Conservation (phyloP, 2,888 invertebrate genomes). For the Lasioglossum villosulum region DNA sequence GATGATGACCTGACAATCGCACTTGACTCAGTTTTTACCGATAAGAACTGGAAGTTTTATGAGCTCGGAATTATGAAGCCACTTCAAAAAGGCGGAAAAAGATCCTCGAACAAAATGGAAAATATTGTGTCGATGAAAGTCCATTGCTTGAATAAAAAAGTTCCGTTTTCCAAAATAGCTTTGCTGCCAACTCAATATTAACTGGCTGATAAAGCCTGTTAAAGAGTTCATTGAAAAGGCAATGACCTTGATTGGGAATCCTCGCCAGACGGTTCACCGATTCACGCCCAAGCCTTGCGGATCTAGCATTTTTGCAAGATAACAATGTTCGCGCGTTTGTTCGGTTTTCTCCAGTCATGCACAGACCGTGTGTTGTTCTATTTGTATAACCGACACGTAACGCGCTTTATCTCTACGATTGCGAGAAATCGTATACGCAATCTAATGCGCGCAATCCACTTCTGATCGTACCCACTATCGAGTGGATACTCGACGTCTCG, state of each 20-base stretch:
- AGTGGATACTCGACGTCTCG: not conserved
- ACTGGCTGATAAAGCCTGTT: not conserved
- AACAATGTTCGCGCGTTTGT: not conserved
- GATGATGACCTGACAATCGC: no score
- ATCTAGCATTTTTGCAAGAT: not conserved
- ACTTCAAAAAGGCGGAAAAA: no score
- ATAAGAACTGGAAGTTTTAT: no score
- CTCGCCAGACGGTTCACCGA: conserved; percentile 6
- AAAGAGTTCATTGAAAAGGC: not conserved
- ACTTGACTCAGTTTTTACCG: no score
- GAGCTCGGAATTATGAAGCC: no score
- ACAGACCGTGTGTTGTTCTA: not conserved
- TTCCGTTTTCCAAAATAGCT: no score
- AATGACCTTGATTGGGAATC: not conserved
- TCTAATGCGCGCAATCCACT: not conserved
- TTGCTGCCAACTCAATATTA: no score
- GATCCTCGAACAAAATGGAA: no score
- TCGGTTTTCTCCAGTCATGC: not conserved
- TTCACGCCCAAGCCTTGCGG: not conserved
- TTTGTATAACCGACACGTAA: not conserved
- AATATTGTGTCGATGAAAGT: no score
- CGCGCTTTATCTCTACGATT: not conserved
- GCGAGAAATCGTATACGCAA: not conserved
- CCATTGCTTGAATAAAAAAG: no score
- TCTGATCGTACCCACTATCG: not conserved